Evolutionary conservation across 2,797 vertebrate genomes (phyloP).

Genomic region (Enteromius paludinosus): DNA sequence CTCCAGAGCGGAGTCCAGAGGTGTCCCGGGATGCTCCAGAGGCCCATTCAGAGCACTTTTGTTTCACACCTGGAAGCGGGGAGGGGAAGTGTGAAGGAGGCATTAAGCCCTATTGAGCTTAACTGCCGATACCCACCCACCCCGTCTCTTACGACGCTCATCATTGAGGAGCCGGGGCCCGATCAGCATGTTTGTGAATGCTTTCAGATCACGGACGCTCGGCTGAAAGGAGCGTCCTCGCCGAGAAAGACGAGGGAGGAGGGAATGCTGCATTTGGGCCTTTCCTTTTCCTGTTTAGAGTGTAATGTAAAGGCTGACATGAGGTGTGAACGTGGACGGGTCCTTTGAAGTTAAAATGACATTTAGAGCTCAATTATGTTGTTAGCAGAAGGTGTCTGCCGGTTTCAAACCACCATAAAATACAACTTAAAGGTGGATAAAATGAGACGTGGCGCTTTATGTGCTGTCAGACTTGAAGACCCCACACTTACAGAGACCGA

Average conservation of each 20-base stretch:
- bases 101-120: slow-evolving; percentile 55
- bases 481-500: background rate
- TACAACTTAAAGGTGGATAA: slow-evolving; percentile 19
- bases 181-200: slow-evolving; percentile 60
- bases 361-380: slow-evolving; percentile 78
- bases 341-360: slow-evolving; percentile 76
- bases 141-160: slow-evolving; percentile 25
- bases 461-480: slow-evolving; percentile 11
- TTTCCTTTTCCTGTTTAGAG: slow-evolving; percentile 62
- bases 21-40: slow-evolving; percentile 29
- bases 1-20: slow-evolving; percentile 43
- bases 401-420: slow-evolving; percentile 32
- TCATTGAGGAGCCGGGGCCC: slow-evolving; percentile 45
- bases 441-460: slow-evolving; percentile 5
- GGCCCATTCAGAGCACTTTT: slow-evolving; percentile 60
- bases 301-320: slow-evolving; percentile 40
- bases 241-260: slow-evolving; percentile 27
- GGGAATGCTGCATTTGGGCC: slow-evolving; percentile 48
- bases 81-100: slow-evolving; percentile 54
- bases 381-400: slow-evolving; percentile 69
- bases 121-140: slow-evolving; percentile 43
- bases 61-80: slow-evolving; percentile 61
- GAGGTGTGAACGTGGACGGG: slow-evolving; percentile 66
- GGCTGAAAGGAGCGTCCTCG: slow-evolving; percentile 49
- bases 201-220: slow-evolving; percentile 38